A percentile compares a stretch with the other conserved stretches of the same genome.
These are phyloP conservation scores for Caenorhabditis japonica DNA, from an alignment of 2,888 invertebrate species.

Conservation along the genomic window DNA sequence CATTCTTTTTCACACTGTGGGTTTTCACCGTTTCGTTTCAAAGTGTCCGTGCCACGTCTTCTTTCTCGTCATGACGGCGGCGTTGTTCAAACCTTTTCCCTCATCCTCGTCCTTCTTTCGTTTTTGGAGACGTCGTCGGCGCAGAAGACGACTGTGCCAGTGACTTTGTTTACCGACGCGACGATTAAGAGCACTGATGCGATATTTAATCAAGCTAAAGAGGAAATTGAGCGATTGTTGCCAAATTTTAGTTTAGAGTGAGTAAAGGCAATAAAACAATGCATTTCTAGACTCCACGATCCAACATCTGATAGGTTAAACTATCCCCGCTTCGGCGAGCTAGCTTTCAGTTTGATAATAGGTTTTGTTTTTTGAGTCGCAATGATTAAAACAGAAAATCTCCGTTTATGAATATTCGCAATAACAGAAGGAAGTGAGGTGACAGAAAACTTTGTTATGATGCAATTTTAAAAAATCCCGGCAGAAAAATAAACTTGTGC, in stretches of 20 bases:
- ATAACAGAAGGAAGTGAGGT: too few relatives aligned
- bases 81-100: not conserved
- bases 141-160: conserved; percentile 17
- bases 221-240: conserved; percentile 24
- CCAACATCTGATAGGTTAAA: too few relatives aligned
- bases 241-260: conserved; percentile 43
- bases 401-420: too few relatives aligned
- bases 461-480: too few relatives aligned
- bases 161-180: conserved; percentile 31
- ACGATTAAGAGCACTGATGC: conserved; percentile 32
- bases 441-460: too few relatives aligned
- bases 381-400: too few relatives aligned
- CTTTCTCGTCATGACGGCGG: conserved; percentile 9
- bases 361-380: too few relatives aligned
- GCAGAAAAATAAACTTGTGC: too few relatives aligned
- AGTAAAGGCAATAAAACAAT: not conserved
- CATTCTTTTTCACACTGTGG: too few relatives aligned
- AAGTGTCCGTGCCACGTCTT: conserved; percentile 27
- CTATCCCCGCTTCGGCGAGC: too few relatives aligned
- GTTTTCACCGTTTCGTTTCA: conserved; percentile 19
- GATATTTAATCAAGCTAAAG: conserved; percentile 26
- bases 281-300: too few relatives aligned
- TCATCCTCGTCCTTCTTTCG: not conserved
- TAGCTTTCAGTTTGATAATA: too few relatives aligned
- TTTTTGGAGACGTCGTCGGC: conserved; percentile 11